Percentiles rank a stretch among this genome's conserved stretches.
phyloP scores from a whole-genome alignment of 2,797 vertebrate species.

The Streptopelia turtur region DNA sequence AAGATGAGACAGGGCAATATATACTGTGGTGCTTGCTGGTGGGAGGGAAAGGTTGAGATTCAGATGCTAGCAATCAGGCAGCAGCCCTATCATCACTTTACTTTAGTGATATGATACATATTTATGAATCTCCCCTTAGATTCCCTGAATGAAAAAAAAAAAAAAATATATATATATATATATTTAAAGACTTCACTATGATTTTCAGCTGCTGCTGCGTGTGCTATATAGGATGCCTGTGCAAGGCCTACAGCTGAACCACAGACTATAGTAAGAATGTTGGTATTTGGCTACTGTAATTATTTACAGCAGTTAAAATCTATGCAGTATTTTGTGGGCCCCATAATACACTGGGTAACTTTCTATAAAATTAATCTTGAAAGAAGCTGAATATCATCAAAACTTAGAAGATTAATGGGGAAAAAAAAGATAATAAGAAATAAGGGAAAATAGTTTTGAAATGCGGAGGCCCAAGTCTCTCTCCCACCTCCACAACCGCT shows the following conservation, averaged over 20 bases:
- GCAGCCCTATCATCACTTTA: rapidly evolving
- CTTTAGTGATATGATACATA: too few species aligned
- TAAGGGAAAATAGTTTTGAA: not conserved
- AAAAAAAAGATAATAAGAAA: not conserved
- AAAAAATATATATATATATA: too few species aligned
- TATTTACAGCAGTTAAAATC: not conserved
- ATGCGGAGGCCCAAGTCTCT: not conserved
- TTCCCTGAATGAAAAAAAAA: not conserved
- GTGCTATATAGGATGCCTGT: not conserved
- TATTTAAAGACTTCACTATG: not conserved
- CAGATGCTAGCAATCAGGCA: not conserved
- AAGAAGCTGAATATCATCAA: not conserved
- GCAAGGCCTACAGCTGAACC: not conserved
- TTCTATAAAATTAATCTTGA: not conserved
- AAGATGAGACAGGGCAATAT: not conserved
- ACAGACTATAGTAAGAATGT: not conserved
- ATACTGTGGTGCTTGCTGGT: rapidly evolving
- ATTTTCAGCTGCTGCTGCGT: not conserved
- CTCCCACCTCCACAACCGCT: not conserved
- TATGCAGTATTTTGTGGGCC: not conserved
- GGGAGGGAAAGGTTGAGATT: not conserved
- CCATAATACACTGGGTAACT: not conserved
- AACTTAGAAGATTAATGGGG: not conserved
- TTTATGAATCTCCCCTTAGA: not conserved
- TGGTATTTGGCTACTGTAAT: not conserved